Conservation (phyloP, 2,113 vertebrate genomes). For the Labeo rohita region DNA sequence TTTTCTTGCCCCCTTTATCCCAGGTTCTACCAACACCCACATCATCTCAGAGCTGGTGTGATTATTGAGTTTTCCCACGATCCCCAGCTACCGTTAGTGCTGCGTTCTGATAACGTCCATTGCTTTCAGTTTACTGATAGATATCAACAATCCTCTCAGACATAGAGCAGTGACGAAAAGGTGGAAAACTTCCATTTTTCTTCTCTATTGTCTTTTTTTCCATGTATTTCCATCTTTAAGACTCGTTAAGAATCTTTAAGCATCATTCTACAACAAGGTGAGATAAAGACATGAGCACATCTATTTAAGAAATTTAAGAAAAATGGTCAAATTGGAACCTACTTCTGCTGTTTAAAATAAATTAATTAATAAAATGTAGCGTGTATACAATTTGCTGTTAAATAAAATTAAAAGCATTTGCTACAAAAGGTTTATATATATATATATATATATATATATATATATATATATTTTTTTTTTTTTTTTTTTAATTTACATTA, state of each 20-base stretch:
- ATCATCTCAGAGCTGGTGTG: slow-evolving; percentile 32
- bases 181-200: background rate
- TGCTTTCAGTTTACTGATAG: slow-evolving; percentile 24
- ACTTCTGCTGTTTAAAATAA: background rate
- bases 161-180: background rate
- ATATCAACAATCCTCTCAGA: slow-evolving; percentile 27
- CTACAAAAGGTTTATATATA: too few species aligned
- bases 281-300: background rate
- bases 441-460: too few species aligned
- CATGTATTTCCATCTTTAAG: background rate
- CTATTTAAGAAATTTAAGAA: background rate
- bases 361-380: background rate
- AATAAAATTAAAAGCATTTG: too few species aligned
- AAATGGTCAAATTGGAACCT: background rate
- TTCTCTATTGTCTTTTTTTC: background rate
- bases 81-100: slow-evolving; percentile 17
- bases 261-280: background rate
- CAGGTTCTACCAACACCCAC: background rate
- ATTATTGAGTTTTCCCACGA: slow-evolving; percentile 38
- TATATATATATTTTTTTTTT: too few species aligned
- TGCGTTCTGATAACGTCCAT: slow-evolving; percentile 45
- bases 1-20: background rate
- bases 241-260: background rate
- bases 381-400: background rate
- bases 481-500: background rate